phyloP scores from a whole-genome alignment of 2,113 vertebrate genomes.

The Spilogale gracilis region DNA sequence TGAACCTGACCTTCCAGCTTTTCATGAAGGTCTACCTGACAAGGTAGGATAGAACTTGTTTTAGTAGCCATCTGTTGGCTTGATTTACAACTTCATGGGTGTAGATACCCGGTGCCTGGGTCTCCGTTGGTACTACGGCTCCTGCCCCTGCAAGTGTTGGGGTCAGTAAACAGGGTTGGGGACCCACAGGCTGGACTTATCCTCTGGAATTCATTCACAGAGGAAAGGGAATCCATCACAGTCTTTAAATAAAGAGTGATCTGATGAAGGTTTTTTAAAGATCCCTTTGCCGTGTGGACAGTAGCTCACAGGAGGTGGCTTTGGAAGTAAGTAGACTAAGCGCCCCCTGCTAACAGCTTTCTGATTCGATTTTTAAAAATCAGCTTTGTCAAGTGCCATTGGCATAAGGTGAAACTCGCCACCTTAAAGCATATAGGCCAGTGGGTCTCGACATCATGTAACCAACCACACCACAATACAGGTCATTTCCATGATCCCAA shows the following conservation, averaged over 20 bases:
- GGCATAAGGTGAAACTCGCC: not conserved
- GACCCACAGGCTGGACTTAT: no score
- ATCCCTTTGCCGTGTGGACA: not conserved
- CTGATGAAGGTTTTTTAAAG: not conserved
- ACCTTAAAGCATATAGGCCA: not conserved
- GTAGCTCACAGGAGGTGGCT: not conserved
- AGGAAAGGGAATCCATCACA: not conserved
- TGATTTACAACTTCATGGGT: not conserved
- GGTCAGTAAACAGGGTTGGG: not conserved
- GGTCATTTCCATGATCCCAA: not conserved
- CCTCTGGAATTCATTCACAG: not conserved
- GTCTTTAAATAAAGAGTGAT: not conserved
- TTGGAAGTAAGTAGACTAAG: not conserved
- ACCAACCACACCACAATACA: not conserved
- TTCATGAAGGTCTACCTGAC: not conserved
- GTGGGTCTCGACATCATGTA: not conserved
- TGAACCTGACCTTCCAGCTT: not conserved
- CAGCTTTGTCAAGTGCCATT: not conserved
- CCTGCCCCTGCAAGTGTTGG: not conserved
- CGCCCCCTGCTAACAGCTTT: not conserved
- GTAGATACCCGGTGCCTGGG: fast-evolving
- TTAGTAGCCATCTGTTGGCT: not conserved
- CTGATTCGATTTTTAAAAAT: not conserved
- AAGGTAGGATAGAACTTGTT: not conserved
- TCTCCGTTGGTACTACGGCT: not conserved